Evolutionary conservation across 2,888 invertebrate species (phyloP), one percentile per base, ranked within the genome.

Genomic region (Herminia tarsipennalis): DNA sequence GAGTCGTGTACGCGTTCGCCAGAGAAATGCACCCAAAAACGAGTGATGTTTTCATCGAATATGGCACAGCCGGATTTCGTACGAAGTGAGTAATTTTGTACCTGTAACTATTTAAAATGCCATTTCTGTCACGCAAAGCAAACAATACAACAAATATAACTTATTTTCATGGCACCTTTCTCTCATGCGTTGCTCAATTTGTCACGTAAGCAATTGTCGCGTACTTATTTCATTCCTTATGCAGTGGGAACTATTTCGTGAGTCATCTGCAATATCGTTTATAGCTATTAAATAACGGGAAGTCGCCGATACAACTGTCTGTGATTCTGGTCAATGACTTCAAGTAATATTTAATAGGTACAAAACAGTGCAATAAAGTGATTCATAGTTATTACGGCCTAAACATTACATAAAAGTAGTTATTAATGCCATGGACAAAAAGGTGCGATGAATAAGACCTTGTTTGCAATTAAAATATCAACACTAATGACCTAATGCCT

Each of bases 41-140:
- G 29, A 86, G 92, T 40, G 93, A 93, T 69, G 92, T 93, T 59
- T 92, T 92, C 74, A 94, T 96, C 67, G 93, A 95, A 84, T 97
- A 97, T 91, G 97, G 97, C 66, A 97, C 97, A 50, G 96, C 97
- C 66, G 97, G 97, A 76, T 97, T 97, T 83, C 94, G 97, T 72
- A 94, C 95, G 72, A 95, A 94, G 96, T 96, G 86, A 93, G 93
- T 91, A 70, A 56, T 66, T 63, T 57, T 70, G 59, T 61, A 17
- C 13, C 47, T 62, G 22, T 63, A 60, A 61, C 50, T 70, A 58
- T 56, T n/a, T 50, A 48, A 37, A 54, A 60, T 59, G 48, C 42
- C 58, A 56, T 50, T 54, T 61, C 62, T 58, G 41, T 62, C 49
- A 49, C 38, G 43, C 45, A 63, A 62, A 54, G 68, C 70, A 69